Conservation (phyloP, 2,888 invertebrate genomes). For the Marronus borbonicus region DNA sequence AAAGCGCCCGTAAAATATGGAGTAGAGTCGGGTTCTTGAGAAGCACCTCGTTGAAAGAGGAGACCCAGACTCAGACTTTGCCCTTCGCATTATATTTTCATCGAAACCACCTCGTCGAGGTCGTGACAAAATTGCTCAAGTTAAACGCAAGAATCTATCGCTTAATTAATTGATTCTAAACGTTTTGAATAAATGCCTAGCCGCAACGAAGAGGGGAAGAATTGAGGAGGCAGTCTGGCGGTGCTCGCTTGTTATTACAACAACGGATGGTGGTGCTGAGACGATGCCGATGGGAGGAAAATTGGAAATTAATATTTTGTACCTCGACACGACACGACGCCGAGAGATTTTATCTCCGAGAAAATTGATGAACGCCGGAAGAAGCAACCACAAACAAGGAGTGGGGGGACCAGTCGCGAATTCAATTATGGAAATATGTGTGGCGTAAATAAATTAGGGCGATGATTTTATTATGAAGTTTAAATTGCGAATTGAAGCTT, state of each 20-base stretch:
- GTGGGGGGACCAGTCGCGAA: neutral
- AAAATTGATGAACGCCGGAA: neutral
- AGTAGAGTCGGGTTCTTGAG: conserved; percentile 6
- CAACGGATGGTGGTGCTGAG: neutral
- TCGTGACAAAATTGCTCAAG: conserved; percentile 22
- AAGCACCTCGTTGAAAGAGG: conserved; percentile 16
- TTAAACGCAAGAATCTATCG: conserved; percentile 10
- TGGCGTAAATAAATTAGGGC: neutral
- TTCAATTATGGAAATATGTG: neutral
- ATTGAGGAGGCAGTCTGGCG: neutral
- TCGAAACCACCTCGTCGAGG: neutral
- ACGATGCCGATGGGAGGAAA: neutral
- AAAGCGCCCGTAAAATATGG: conserved; percentile 4
- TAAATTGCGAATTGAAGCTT: neutral
- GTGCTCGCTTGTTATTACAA: too few species aligned
- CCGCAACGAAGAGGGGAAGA: neutral
- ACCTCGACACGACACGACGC: conserved; percentile 7
- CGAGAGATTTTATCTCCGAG: conserved; percentile 10
- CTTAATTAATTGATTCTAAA: conserved; percentile 33
- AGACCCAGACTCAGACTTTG: neutral
- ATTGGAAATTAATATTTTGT: conserved; percentile 33
- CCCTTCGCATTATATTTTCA: conserved; percentile 8
- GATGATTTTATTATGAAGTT: neutral
- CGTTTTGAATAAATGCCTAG: conserved; percentile 11
- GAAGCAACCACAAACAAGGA: neutral